Conservation (phyloP, 2,113 vertebrate species). For the Boulengeromyrus knoepffleri region DNA sequence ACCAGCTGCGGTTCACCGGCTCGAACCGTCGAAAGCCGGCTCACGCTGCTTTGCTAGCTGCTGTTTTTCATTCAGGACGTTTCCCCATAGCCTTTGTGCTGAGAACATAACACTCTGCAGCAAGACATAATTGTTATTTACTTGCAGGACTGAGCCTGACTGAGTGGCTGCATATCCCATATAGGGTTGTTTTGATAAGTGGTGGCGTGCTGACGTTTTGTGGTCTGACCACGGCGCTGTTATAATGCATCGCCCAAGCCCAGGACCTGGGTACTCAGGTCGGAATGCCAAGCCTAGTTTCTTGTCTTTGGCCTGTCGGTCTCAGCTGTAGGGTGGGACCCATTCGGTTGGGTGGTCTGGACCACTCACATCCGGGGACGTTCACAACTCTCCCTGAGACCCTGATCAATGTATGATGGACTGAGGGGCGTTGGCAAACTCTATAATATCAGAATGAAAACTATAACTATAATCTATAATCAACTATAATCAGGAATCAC, state of each 20-base stretch:
- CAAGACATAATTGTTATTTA: neutral
- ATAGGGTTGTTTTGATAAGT: neutral
- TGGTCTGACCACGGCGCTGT: neutral
- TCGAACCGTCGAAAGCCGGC: neutral
- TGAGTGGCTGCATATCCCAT: neutral
- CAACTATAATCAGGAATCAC: neutral
- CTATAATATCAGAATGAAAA: neutral
- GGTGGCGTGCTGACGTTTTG: neutral
- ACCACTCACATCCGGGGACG: neutral
- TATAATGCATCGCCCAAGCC: neutral
- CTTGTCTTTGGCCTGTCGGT: neutral
- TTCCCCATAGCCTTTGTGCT: neutral
- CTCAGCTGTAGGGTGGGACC: neutral
- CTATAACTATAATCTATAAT: neutral
- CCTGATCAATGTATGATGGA: neutral
- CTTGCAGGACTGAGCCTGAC: neutral
- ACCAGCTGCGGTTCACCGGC: neutral
- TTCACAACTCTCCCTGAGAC: neutral
- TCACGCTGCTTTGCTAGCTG: neutral
- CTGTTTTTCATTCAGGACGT: neutral
- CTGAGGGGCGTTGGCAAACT: neutral
- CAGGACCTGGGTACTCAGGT: neutral
- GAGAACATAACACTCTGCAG: neutral
- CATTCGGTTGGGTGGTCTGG: neutral
- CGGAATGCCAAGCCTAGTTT: neutral